Evolutionary conservation across 2,797 vertebrate species (phyloP), one percentile per base, ranked within the genome.

Genomic region (Telmatherina bonti): DNA sequence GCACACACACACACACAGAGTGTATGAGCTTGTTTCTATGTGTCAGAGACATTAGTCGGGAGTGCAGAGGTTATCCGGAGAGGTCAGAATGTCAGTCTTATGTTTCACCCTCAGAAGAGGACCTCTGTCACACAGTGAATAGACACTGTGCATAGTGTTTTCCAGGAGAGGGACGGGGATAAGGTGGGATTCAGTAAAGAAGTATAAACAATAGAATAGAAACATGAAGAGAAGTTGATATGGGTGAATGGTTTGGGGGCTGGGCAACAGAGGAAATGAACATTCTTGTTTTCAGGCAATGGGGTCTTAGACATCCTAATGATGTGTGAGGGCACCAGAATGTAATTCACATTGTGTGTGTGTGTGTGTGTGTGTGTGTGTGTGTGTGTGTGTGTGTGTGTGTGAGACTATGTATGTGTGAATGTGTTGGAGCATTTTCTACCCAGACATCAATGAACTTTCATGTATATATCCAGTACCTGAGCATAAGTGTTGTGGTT

Each of bases 71-170:
- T 92, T 81, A 76, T 38, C 60, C 55, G 20, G 29, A 66, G 61
- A 74, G 88, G 88, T 91, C 85, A 89, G 31, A 74, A 79, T 76
- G 82, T 78, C 72, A 77, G 88, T 83, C 70, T 91, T 84, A 68
- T 70, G 78, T 93, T 92, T 91, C 90, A 82, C 64, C 73, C 35
- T 45, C 38, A 89, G 87, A 91, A 78, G 83, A 87, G 84, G n/a
- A 77, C 65, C 72, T 91, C 81, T 88, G 86, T 89, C 85, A 63
- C 66, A 60, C 29, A 30, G 72, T 85, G 83, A 90, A 88, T 82
- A 49, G 81, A 86, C 71, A 67, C 82, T 70, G 70, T 84, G 74
- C 78, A 77, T 64, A 54, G 74, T 76, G 58, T 78, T 67, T 70
- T 76, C 58, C 2, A 15, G 51, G 53, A 51, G 63, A 31, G 27